These are phyloP conservation scores for Stomorhina lunata DNA, from an alignment of 2,888 invertebrate species.

Conservation along the genomic window DNA sequence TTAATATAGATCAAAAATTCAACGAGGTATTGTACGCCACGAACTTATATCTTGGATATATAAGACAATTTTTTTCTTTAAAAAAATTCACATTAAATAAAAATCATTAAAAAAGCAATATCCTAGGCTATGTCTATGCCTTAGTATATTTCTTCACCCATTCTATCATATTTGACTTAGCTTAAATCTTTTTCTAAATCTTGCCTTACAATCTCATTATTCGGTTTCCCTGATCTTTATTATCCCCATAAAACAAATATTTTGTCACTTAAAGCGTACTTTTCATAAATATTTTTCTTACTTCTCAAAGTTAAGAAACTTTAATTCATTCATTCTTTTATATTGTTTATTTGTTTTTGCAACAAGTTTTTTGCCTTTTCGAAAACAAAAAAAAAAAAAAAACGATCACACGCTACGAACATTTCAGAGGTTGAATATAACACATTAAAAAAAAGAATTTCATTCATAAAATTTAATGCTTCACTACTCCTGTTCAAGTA, in stretches of 20 bases:
- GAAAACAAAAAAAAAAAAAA: too few species aligned
- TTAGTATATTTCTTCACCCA: too few species aligned
- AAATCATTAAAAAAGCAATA: too few species aligned
- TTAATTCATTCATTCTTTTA: conserved; percentile 25
- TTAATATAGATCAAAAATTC: too few species aligned
- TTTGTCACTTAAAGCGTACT: conserved; percentile 58
- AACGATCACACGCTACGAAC: conserved; percentile 44
- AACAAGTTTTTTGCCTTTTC: conserved; percentile 17
- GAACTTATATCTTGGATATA: too few species aligned
- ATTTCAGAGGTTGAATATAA: not conserved
- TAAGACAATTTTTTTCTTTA: too few species aligned
- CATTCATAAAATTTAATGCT: conserved; percentile 66
- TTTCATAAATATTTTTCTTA: conserved; percentile 2
- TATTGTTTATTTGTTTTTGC: conserved; percentile 42
- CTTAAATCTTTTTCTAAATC: too few species aligned
- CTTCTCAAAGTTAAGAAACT: conserved; percentile 24
- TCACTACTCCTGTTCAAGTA: conserved; percentile 54
- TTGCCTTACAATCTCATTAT: not conserved
- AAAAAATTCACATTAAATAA: too few species aligned
- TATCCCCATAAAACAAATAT: conserved; percentile 26
- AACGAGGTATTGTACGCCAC: too few species aligned
- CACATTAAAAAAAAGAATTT: conserved; percentile 52
- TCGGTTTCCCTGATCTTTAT: not conserved
- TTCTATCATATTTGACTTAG: too few species aligned
- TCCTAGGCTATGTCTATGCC: too few species aligned